Evolutionary conservation across 1,140 invertebrate species (phyloP).

Genomic region (Ptiloglossa arizonensis): DNA sequence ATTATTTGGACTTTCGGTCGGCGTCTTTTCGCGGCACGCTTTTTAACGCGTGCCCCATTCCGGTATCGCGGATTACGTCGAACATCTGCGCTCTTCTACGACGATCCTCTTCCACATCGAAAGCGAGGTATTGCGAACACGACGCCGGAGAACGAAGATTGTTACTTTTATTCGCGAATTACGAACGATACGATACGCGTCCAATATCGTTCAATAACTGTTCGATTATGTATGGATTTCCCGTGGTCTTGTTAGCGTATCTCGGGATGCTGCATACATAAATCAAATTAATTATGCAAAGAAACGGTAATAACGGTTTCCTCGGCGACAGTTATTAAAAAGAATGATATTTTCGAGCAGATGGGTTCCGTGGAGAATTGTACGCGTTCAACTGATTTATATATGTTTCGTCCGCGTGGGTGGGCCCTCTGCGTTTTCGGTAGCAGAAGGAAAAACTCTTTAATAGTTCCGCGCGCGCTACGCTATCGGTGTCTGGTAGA

Average conservation of each 20-base stretch:
- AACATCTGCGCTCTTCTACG: constrained; percentile 21
- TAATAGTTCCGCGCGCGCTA: constrained; percentile 58
- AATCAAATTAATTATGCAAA: constrained; percentile 64
- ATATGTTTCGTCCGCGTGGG: constrained; percentile 60
- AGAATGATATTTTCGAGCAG: constrained; percentile 59
- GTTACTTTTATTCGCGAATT: neutral
- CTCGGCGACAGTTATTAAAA: constrained; percentile 64
- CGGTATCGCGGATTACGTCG: constrained; percentile 5
- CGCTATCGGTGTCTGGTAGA: constrained; percentile 31
- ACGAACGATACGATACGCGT: neutral
- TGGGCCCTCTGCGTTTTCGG: constrained; percentile 60
- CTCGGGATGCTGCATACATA: constrained; percentile 21
- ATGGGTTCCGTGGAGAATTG: constrained; percentile 58
- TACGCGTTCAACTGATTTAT: constrained; percentile 59
- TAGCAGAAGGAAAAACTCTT: constrained; percentile 61
- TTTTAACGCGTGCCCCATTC: constrained; percentile 31
- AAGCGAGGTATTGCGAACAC: neutral
- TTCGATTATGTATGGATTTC: neutral
- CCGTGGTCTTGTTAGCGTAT: neutral
- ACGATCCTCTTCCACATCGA: neutral
- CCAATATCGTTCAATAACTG: neutral
- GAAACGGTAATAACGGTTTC: constrained; percentile 43
- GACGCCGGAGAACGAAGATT: neutral
- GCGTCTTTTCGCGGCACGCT: constrained; percentile 14
- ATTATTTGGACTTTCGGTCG: constrained; percentile 54